Evolutionary conservation across 1,140 invertebrate species (phyloP), one percentile per base, ranked within the genome.

Genomic region (Bilobella aurantiaca): DNA sequence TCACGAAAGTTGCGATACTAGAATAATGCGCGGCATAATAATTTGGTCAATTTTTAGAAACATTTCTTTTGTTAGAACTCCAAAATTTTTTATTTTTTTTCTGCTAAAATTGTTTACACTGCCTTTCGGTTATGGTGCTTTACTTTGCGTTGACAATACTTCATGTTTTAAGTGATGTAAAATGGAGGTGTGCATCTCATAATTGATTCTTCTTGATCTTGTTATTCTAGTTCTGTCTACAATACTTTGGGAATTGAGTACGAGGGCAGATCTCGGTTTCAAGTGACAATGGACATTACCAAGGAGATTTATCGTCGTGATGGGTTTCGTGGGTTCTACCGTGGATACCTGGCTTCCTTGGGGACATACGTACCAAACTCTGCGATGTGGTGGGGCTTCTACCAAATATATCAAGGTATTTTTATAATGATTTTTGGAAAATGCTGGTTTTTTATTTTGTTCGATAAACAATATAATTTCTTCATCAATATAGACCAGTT

Each of bases 351-450:
- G 30, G 91, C 93, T 28, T 96, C 93, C 23, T 78, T 97, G 1
- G 86, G 87, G 69, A 89, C 91, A 2, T 97, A 95, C 79, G 92
- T 96, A 65, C 93, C 94, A 8, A 96, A 93, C 77, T 94, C 91
- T 65, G 94, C 93, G 14, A 81, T 96, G 25, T 98, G 94, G 93
- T 98, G 94, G 94, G 87, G 86, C 32, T 88, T 96, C 72, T 98
- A 97, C 80, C 91, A 93, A 65, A 82, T 88, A 56, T 97, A 96
- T 79, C 91, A 94, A 85, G 91, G 92, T 95, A 80, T 37, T 14
- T n/a, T 47, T 47, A 2, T 23, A 31, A 27, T 32, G 8, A 28
- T 21, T 53, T 42, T 66, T 49, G 63, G 29, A 37, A 29, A 16
- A 28, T 64, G n/a, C 25, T 63, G 1, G 37, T 18, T 21, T 23